Base-by-base conservation (phyloP, 1,140 invertebrate genomes). In the Drosophila carrolli region DNA sequence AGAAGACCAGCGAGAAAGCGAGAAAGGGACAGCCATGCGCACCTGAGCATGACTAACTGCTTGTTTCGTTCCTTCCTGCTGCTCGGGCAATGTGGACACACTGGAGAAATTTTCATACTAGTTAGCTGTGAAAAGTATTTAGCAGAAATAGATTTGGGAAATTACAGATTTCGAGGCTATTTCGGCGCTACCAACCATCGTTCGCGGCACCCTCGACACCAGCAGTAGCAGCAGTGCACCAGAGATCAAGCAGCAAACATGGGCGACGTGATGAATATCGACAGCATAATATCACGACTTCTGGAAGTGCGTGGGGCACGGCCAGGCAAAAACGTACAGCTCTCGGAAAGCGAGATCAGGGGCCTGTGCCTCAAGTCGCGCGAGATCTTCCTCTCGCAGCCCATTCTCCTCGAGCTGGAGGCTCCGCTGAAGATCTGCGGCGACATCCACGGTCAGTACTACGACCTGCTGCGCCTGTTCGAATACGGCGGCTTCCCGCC, bases 401-500 rank as follows among this genome's bases (percentile, higher is more conserved):
- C 99, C 10, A 99, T 99, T 93, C 94, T 99, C 78, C 94, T 99
- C 82, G 99, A 99, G 93, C 94, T 99, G 72, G 98, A 99, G 94
- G 99, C 99, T 55, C 99, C 99, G 48, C 93, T 99, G 43, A 99
- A 99, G 94, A 99, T 99, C 88, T 99, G 99, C 94, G 97, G 98
- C 93, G 99, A 99, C 93, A 99, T 99, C 91, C 99, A 99, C 93
- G 99, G 99, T 71, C 98, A 99, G 93, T 99, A 99, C 93, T 99
- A 98, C 92, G 99, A 99, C 93, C 94, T 99, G 50, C 93, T 99
- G 75, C 96, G 99, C 90, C 94, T 99, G 60, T 99, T 99, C 93
- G 99, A 99, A 92, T 99, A 99, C 93, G 99, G 99, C 62, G 98
- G 99, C 35, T 99, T 99, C 93, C 99, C 99, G 40, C 99, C 99